Base-by-base conservation (phyloP, 2,888 invertebrate genomes). In the Orthonevra nobilis region DNA sequence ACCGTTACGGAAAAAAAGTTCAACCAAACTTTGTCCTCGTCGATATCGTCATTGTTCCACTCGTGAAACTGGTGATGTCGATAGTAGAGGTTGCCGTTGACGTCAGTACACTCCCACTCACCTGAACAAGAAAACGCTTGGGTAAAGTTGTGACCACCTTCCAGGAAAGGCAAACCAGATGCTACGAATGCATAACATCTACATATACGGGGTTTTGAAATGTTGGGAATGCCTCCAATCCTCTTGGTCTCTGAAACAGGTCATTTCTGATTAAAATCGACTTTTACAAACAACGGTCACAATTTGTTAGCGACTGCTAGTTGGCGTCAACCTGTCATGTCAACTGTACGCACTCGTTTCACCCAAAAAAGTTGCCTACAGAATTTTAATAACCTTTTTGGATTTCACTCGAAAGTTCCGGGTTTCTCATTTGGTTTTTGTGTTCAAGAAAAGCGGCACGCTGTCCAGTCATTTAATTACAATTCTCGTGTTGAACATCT, bases 1-100 rank as follows among this genome's bases (percentile, higher is more conserved):
- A 58, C 58, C 17, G 15, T 40, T 40, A 14, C 20, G 19, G 23
- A 40, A 23, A 36, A 66, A 20, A 44, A 66, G 44, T 42, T 42
- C n/a, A 20, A 7, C 52, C 17, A 44, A 54, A 68, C 46, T 48
- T 68, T 40, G 48, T 68, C 68, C 56, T 68, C 36, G 32, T 48
- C n/a, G 20, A 26, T 36, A 10, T 46, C 14, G 26, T n/a, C n/a
- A n/a, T 20, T 20, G 30, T n/a, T 38, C n/a, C 4, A 2, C 4
- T 3, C 15, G 7, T 12, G 26, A 9, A n/a, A 10, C n/a, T 17
- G 9, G 30, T 9, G 40, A 15, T 10, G 46, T 12, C 14, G 42
- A 23, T 32, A 34, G 23, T 20, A 26, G n/a, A 23, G 23, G 14
- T 38, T 15, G 26, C 17, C 34, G 28, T 32, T 36, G 26, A 14